Evolutionary conservation across 2,797 vertebrate species (phyloP), one percentile per base, ranked within the genome.

Genomic region (Muraenolepis orangiensis): DNA sequence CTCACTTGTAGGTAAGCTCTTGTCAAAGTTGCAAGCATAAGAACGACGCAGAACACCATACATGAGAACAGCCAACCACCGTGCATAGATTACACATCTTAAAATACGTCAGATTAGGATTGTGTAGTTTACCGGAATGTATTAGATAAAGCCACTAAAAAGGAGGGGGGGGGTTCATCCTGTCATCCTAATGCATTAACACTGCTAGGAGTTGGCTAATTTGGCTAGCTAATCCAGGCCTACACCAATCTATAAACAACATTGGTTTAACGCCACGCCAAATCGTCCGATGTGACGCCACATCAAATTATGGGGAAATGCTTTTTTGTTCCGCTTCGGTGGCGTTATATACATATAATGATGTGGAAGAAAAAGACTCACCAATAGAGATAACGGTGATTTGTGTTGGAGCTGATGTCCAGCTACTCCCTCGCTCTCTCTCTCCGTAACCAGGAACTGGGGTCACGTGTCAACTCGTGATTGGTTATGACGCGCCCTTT

Each of bases 401-500:
- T 74, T 78, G 61, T 77, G 67, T 81, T 75, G 69, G 46, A 69
- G 80, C 70, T 46, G 73, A 40, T n/a, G 51, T 69, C 10, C 18
- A 20, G 18, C 28, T n/a, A 3, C 76, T 72, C 34, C n/a, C n/a
- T 77, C 73, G 80, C 78, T 79, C 78, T 79, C 74, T 71, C 66
- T 6, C 10, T 32, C 51, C 51, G 51, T 72, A 72, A 82, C 73
- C 82, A 30, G 90, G 84, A 89, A 87, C 51, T 72, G 69, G 16
- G 4, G 40, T 14, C 16, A 2, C 42, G 0, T 29, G 61, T 36
- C 74, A 6, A 31, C 73, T 68, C 34, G 36, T 84, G 85, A 85
- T 85, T 86, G 83, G 81, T 69, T 81, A 30, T 78, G 80, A 82
- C 71, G 77, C 1, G 0, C 2, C 6, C 6, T 0, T 11, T 0